These are phyloP conservation scores for Pomacea canaliculata DNA, from an alignment of 2,888 invertebrate genomes.

Conservation along the genomic window DNA sequence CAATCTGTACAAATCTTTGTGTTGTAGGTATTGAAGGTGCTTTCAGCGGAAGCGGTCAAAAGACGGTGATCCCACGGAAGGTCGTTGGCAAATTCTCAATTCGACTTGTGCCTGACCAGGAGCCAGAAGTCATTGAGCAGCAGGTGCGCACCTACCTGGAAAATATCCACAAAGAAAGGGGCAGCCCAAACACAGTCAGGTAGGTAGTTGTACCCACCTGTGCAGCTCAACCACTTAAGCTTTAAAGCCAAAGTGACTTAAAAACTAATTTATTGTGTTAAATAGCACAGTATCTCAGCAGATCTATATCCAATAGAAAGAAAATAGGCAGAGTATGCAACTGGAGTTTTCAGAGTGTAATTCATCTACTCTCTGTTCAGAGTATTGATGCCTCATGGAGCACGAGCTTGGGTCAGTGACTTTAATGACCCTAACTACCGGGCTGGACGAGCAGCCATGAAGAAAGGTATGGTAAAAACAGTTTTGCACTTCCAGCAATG, in stretches of 20 bases:
- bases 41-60: constrained; percentile 91
- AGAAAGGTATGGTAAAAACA: constrained; percentile 61
- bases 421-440: constrained; percentile 92
- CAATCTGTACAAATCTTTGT: too few species aligned
- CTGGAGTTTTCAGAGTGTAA: background rate
- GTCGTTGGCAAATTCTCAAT: constrained; percentile 98
- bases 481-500: too few species aligned
- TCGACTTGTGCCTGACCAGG: constrained; percentile 94
- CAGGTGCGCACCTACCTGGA: constrained; percentile 84
- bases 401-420: constrained; percentile 93
- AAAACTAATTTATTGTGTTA: background rate
- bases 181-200: constrained; percentile 88
- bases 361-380: constrained; percentile 41
- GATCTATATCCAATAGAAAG: background rate
- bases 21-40: constrained; percentile 86
- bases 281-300: too few species aligned
- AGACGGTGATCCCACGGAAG: constrained; percentile 85
- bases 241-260: background rate
- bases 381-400: constrained; percentile 77
- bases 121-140: constrained; percentile 84
- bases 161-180: constrained; percentile 82
- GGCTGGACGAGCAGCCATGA: constrained; percentile 79
- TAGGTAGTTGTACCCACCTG: constrained; percentile 66
- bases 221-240: too few species aligned
- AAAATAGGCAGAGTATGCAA: background rate